Percentiles rank a stretch among this genome's conserved stretches.
These are phyloP conservation scores for Anguilla megastoma DNA, from an alignment of 2,797 vertebrate species.

Conservation along the genomic window DNA sequence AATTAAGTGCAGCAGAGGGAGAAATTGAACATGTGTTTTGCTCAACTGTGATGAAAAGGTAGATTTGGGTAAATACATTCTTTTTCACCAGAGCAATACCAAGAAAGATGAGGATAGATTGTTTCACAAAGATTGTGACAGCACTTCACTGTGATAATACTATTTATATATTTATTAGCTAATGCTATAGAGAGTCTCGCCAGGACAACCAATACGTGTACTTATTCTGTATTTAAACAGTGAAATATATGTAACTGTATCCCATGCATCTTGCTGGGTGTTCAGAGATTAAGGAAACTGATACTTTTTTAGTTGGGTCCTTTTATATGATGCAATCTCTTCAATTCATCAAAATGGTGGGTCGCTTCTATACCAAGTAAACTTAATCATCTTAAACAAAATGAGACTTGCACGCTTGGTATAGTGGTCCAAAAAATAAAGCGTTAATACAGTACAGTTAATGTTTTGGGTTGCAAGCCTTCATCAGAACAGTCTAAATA, in stretches of 20 bases:
- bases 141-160: not conserved
- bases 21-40: not conserved
- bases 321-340: not conserved
- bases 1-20: not conserved
- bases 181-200: not conserved
- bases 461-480: too few species aligned
- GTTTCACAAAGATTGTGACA: not conserved
- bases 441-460: too few species aligned
- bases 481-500: too few species aligned
- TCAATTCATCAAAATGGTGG: not conserved
- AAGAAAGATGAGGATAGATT: not conserved
- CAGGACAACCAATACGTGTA: not conserved
- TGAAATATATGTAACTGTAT: not conserved
- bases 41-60: not conserved
- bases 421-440: too few species aligned
- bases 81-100: not conserved
- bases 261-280: not conserved
- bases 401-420: too few species aligned
- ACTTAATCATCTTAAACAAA: too few species aligned
- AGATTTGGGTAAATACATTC: not conserved
- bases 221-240: not conserved
- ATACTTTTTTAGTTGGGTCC: not conserved
- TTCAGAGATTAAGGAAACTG: not conserved
- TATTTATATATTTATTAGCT: slow-evolving; percentile 2
- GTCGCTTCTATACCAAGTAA: not conserved